Percentiles rank a stretch among this genome's conserved stretches.
phyloP scores from a whole-genome alignment of 2,113 vertebrate species.

The Tyto alba region DNA sequence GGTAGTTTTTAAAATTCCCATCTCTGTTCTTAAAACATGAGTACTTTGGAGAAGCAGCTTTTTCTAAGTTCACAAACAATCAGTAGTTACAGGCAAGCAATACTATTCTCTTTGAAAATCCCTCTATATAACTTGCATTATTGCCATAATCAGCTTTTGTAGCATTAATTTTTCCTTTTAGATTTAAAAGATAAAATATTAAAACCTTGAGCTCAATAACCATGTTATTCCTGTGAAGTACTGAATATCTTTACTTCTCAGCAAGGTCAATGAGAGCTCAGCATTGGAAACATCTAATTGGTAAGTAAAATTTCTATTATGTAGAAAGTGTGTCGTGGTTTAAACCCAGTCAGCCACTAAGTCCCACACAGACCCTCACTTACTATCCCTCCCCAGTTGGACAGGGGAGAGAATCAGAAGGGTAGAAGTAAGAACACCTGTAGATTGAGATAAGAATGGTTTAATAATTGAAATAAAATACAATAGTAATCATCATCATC shows the following conservation, averaged over 20 bases:
- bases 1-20: neutral
- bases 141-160: neutral
- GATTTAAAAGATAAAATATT: neutral
- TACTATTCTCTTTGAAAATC: neutral
- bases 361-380: neutral
- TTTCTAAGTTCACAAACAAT: neutral
- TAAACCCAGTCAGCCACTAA: neutral
- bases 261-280: neutral
- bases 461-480: neutral
- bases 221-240: neutral
- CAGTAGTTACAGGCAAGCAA: neutral
- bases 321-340: neutral
- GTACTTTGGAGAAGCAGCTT: neutral
- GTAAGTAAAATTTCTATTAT: neutral
- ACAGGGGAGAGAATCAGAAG: neutral
- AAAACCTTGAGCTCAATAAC: neutral
- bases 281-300: neutral
- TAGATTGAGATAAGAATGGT: neutral
- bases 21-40: neutral
- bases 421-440: neutral
- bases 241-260: neutral
- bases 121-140: neutral
- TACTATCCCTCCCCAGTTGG: neutral
- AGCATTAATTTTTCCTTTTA: neutral
- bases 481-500: neutral